A percentile compares a stretch with the other conserved stretches of the same genome.
phyloP scores from a whole-genome alignment of 2,888 invertebrate genomes.

The Leptopterna dolabrata region DNA sequence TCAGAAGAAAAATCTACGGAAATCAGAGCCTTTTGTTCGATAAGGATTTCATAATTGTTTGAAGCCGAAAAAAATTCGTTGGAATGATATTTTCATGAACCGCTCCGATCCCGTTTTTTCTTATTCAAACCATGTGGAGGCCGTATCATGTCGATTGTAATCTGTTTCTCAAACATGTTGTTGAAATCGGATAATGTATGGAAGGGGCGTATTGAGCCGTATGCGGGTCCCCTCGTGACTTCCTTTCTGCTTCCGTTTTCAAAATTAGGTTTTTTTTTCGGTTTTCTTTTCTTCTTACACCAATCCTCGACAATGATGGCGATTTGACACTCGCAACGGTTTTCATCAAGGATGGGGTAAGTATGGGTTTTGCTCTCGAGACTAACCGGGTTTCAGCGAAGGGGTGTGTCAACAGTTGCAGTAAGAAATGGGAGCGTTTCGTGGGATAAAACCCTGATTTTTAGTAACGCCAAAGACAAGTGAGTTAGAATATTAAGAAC shows the following conservation, averaged over 20 bases:
- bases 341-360: neutral
- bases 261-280: neutral
- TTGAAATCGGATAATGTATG: neutral
- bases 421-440: too few relatives aligned
- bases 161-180: neutral
- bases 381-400: too few relatives aligned
- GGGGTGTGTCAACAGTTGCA: too few relatives aligned
- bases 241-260: neutral
- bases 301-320: neutral
- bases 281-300: neutral
- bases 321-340: neutral
- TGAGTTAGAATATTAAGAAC: too few relatives aligned
- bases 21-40: neutral
- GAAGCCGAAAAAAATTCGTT: neutral
- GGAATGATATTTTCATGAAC: neutral
- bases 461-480: too few relatives aligned
- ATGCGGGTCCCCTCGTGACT: neutral
- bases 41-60: neutral
- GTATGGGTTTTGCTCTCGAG: neutral
- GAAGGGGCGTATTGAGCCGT: neutral
- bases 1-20: neutral
- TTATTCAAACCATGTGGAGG: neutral
- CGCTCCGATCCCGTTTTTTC: neutral
- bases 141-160: neutral
- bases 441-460: too few relatives aligned